Evolutionary conservation across 1,140 invertebrate genomes (phyloP).

Genomic region (Phymorhynchus buccinoides): DNA sequence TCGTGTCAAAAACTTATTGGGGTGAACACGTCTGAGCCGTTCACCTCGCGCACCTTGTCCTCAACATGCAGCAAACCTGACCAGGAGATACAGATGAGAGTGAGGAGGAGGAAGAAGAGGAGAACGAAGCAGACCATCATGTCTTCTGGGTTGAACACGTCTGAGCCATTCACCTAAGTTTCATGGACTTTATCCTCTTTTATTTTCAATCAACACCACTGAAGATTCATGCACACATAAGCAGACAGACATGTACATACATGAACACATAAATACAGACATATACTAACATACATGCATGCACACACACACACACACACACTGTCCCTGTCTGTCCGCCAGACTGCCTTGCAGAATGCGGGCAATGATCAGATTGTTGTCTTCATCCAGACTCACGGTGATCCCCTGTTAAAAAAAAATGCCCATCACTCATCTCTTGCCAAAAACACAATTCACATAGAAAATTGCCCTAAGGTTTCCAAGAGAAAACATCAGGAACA

Average conservation of each 20-base stretch:
- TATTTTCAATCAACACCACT: slow-evolving; percentile 86
- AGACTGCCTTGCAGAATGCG: slow-evolving; percentile 93
- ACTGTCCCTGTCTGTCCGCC: slow-evolving; percentile 89
- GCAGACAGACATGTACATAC: slow-evolving; percentile 20
- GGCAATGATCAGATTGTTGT: slow-evolving; percentile 88
- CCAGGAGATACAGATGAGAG: no score
- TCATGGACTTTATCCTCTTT: slow-evolving; percentile 77
- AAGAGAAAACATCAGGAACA: no score
- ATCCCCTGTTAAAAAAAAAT: no score
- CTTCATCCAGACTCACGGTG: slow-evolving; percentile 87
- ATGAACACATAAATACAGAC: slow-evolving; percentile 19
- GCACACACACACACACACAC: slow-evolving; percentile 73
- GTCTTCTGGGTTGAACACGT: not conserved
- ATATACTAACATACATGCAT: slow-evolving; percentile 36
- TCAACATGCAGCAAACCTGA: slow-evolving; percentile 78
- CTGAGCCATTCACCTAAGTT: slow-evolving; percentile 81
- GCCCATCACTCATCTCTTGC: no score
- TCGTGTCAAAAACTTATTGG: no score
- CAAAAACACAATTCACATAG: no score
- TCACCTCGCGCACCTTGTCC: slow-evolving; percentile 85
- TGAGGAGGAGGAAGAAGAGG: no score
- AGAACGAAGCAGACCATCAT: not conserved
- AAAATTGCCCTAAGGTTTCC: no score
- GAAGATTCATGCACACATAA: slow-evolving; percentile 60
- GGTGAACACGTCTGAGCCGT: no score